Percentiles rank a stretch among this genome's conserved stretches.
These are phyloP conservation scores for Lophotis ruficrista DNA, from an alignment of 2,113 vertebrate species.

Conservation along the genomic window DNA sequence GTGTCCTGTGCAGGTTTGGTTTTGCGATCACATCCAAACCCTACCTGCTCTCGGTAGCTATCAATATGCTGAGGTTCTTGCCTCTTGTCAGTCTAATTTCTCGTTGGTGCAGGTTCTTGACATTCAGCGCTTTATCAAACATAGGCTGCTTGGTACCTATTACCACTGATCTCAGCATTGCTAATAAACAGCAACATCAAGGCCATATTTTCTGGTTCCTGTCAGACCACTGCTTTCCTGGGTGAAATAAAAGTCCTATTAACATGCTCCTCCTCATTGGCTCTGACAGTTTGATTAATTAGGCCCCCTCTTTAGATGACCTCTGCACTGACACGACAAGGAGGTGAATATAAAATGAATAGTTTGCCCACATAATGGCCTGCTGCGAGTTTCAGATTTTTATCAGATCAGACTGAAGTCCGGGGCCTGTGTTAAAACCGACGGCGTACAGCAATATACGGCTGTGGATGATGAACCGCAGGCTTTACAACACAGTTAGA, in stretches of 20 bases:
- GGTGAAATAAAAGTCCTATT: constrained; percentile 96
- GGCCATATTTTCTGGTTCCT: constrained; percentile 80
- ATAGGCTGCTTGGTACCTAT: constrained; percentile 82
- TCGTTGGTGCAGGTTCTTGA: constrained; percentile 73
- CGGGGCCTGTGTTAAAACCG: constrained; percentile 54
- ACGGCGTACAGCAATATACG: background rate
- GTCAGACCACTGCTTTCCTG: constrained; percentile 84
- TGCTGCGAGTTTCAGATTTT: constrained; percentile 73
- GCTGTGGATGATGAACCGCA: constrained; percentile 1
- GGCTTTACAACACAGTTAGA: background rate
- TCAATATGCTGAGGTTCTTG: constrained; percentile 18
- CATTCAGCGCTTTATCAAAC: constrained; percentile 83
- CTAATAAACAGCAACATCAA: constrained; percentile 83
- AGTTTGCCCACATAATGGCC: constrained; percentile 78
- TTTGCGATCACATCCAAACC: background rate
- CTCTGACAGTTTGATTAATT: constrained; percentile 97
- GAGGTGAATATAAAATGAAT: constrained; percentile 91
- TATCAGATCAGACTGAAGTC: constrained; percentile 71
- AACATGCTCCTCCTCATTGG: constrained; percentile 93
- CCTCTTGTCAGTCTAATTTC: constrained; percentile 71
- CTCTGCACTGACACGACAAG: constrained; percentile 85
- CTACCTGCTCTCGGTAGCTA: background rate
- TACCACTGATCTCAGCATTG: constrained; percentile 77
- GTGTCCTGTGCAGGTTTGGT: background rate
- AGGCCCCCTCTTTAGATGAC: constrained; percentile 86